These are phyloP conservation scores for Anabas testudineus DNA, from an alignment of 2,797 vertebrate genomes.

Conservation along the genomic window DNA sequence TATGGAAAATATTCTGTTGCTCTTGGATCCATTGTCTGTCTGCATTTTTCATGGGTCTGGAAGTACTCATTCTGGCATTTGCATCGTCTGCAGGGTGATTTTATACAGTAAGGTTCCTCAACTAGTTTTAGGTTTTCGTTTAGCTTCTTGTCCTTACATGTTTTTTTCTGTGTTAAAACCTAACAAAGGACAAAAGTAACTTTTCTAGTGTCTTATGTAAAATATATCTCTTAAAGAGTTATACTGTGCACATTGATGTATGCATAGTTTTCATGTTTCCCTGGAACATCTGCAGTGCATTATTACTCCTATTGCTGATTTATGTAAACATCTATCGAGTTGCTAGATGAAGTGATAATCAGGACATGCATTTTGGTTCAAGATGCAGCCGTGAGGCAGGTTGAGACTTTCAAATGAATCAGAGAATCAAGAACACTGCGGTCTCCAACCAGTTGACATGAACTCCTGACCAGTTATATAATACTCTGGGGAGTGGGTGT, in stretches of 20 bases:
- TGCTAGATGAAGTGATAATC: conserved; percentile 26
- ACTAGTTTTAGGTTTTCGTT: neutral
- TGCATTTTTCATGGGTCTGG: conserved; percentile 63
- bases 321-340: conserved; percentile 6
- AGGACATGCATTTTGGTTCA: conserved; percentile 11
- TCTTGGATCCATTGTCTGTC: conserved; percentile 53
- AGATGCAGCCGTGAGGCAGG: conserved; percentile 28
- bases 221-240: neutral
- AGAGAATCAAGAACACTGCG: conserved; percentile 14
- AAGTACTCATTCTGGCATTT: conserved; percentile 48
- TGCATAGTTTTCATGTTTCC: neutral
- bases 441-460: conserved; percentile 20
- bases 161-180: conserved; percentile 8
- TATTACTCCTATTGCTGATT: conserved; percentile 23
- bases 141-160: neutral
- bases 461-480: conserved; percentile 52
- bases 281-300: conserved; percentile 49
- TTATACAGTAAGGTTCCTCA: conserved; percentile 5
- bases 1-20: conserved; percentile 30
- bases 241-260: neutral
- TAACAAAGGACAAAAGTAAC: neutral
- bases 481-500: conserved; percentile 58
- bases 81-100: conserved; percentile 39
- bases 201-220: neutral
- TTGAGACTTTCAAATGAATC: conserved; percentile 29